A percentile compares a stretch with the other conserved stretches of the same genome.
Conservation (phyloP, 35 echinoderm and acorn worm genomes). For the Apostichopus californicus region DNA sequence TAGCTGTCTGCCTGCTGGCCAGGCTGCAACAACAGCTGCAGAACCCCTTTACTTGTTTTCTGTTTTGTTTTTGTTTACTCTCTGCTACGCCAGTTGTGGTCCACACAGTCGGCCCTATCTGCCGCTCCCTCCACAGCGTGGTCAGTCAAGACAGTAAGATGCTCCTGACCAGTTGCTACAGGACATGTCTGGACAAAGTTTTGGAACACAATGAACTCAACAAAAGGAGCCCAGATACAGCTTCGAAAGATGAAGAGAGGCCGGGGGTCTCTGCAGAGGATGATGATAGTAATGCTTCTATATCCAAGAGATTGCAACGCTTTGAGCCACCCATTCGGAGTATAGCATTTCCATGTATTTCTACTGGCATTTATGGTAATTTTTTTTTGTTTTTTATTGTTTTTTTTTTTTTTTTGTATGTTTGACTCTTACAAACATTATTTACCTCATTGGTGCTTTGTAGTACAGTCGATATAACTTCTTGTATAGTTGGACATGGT, state of each 20-base stretch:
- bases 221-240: constrained; percentile 27
- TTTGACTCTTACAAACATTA: background rate
- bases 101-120: constrained; percentile 82
- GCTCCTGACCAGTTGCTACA: constrained; percentile 72
- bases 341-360: constrained; percentile 89
- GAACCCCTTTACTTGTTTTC: no score
- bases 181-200: constrained; percentile 61
- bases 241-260: background rate
- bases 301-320: background rate
- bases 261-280: background rate
- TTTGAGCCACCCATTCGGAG: constrained; percentile 71
- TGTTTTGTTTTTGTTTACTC: background rate
- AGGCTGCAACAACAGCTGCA: no score
- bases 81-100: constrained; percentile 69
- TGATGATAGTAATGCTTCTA: background rate
- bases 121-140: background rate
- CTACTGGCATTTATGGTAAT: constrained; percentile 91
- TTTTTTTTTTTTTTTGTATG: no score
- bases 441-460: no score
- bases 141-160: constrained; percentile 3
- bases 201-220: constrained; percentile 68
- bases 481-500: no score
- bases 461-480: no score
- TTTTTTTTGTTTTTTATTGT: no score
- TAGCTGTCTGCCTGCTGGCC: no score